Base-by-base conservation (phyloP, 2,113 vertebrate genomes). In the Scalopus aquaticus region DNA sequence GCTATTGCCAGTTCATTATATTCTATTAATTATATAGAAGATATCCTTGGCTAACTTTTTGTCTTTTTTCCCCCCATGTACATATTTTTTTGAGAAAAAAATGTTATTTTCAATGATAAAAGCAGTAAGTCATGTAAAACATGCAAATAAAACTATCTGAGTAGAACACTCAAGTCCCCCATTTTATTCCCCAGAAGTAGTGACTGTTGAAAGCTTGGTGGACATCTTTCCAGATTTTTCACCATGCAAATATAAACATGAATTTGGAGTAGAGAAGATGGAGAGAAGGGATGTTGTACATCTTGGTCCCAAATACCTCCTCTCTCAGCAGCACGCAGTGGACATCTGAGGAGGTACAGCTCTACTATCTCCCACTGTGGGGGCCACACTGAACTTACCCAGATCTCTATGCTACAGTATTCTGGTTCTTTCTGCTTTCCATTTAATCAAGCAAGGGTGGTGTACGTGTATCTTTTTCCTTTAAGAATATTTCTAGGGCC, bases 61-160 rank as follows among this genome's bases (percentile, higher is more conserved):
- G 42, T 13, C 42, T 37, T 26, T 32, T 39, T 15, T 1, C 12
- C 20, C 5, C 20, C 12, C 3, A 86, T 3, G 80, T 3, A 54
- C 22, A 32, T 32, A 30, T 7, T 7, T 46, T 58, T 64, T 85
- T 78, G 15, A 73, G 56, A 44, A 79, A 78, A 70, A 87, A 77
- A 11, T 4, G n/a, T 13, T 49, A 60, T 77, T 72, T 90, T 70
- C 70, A 76, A 69, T 79, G 80, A 93, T 16, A 85, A 94, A 85
- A 91, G 44, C 19, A 86, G 64, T 17, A 83, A 5, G 83, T 51
- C 56, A 39, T 35, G 2, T 78, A n/a, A 65, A 86, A 84, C 26
- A 16, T 30, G 86, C 58, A 70, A 32, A 56, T 42, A 81, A 26
- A 39, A 35, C n/a, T 56, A 65, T 56, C 42, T 62, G 37, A 92